phyloP scores from a whole-genome alignment of 2,797 vertebrate genomes.

The Protonibea diacanthus region DNA sequence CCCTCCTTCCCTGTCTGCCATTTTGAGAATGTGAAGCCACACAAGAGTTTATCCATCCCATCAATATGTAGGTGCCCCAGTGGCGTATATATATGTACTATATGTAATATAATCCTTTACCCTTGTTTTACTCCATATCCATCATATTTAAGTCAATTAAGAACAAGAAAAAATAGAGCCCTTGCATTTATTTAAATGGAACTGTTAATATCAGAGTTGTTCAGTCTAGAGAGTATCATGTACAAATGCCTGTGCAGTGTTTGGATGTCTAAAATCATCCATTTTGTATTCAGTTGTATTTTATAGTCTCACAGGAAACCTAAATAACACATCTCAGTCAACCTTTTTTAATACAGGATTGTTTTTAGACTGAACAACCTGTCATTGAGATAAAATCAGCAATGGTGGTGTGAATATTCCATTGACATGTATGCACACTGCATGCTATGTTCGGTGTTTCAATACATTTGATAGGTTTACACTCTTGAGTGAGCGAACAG shows the following conservation, averaged over 20 bases:
- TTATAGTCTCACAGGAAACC: background rate
- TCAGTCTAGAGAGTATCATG: background rate
- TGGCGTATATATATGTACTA: no score
- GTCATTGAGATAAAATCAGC: background rate
- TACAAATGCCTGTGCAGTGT: background rate
- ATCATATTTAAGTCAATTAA: no score
- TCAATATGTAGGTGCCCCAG: background rate
- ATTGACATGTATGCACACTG: background rate
- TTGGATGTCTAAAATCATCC: background rate
- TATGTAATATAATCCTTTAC: no score
- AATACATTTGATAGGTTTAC: slow-evolving; percentile 8
- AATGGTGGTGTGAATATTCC: background rate
- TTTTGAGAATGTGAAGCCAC: background rate
- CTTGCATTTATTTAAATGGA: background rate
- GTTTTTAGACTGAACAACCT: background rate
- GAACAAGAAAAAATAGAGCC: background rate
- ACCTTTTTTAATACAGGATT: background rate
- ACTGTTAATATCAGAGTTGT: background rate
- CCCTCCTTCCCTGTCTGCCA: no score
- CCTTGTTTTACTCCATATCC: no score
- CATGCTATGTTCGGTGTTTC: background rate
- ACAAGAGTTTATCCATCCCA: background rate
- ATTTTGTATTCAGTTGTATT: background rate
- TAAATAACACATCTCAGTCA: background rate
- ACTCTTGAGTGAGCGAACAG: slow-evolving; percentile 17